Percentiles rank a stretch among this genome's conserved stretches.
These are phyloP conservation scores for Zygaena filipendulae DNA, from an alignment of 2,888 invertebrate genomes.

Conservation along the genomic window DNA sequence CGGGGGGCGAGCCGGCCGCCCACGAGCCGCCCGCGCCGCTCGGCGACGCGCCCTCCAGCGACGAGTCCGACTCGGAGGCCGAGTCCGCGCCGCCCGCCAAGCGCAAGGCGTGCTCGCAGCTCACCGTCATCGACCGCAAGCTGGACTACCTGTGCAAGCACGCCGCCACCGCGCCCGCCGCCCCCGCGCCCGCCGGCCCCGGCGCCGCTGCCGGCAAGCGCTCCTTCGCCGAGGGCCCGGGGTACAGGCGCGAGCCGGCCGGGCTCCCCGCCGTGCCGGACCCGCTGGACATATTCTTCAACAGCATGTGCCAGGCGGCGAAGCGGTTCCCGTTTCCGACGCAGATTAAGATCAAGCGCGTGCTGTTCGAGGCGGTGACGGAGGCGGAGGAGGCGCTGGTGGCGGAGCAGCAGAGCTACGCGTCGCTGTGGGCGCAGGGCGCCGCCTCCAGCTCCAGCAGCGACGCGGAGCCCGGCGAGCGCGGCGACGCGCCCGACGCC, in stretches of 20 bases:
- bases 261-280: constrained; percentile 24
- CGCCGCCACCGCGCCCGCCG: constrained; percentile 24
- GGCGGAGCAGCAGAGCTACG: constrained; percentile 52
- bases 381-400: constrained; percentile 51
- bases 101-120: constrained; percentile 28
- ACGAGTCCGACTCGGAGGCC: constrained; percentile 25
- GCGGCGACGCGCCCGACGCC: constrained; percentile 17
- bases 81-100: constrained; percentile 26
- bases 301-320: constrained; percentile 57
- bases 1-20: constrained; percentile 22
- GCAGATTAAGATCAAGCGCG: constrained; percentile 50
- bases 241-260: constrained; percentile 11
- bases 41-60: constrained; percentile 25
- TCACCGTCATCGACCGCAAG: constrained; percentile 36
- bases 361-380: constrained; percentile 45
- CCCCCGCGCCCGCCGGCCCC: constrained; percentile 18
- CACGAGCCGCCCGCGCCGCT: constrained; percentile 13
- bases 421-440: constrained; percentile 43
- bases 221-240: constrained; percentile 29
- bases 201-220: constrained; percentile 10
- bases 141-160: constrained; percentile 37
- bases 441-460: constrained; percentile 33
- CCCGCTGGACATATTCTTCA: constrained; percentile 56
- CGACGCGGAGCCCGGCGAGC: constrained; percentile 19
- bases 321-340: constrained; percentile 49